Conservation (phyloP, 2,888 invertebrate species). For the Lepeophtheirus nordmannii region DNA sequence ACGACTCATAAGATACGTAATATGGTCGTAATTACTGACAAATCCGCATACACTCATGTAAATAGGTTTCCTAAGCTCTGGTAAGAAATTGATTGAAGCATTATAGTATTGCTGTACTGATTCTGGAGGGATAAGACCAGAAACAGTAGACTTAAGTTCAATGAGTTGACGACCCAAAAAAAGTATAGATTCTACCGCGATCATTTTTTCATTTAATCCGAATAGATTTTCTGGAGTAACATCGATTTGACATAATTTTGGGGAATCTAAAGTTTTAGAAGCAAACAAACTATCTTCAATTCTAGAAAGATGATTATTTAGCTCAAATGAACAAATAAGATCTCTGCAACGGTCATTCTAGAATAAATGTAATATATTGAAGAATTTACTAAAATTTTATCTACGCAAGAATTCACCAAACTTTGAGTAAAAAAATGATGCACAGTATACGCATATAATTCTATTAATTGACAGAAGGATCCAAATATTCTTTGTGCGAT, state of each 20-base stretch:
- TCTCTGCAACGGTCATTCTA: background rate
- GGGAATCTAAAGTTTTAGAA: slow-evolving; percentile 18
- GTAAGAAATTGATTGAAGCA: background rate
- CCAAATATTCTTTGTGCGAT: slow-evolving; percentile 80
- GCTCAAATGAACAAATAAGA: background rate
- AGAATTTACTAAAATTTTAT: background rate
- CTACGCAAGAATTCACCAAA: background rate
- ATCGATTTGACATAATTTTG: background rate
- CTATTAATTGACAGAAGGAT: slow-evolving; percentile 78
- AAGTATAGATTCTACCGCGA: slow-evolving; percentile 80
- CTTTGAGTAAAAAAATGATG: slow-evolving; percentile 61
- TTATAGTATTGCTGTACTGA: background rate
- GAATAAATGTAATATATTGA: background rate
- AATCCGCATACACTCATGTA: slow-evolving; percentile 71
- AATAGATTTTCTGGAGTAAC: slow-evolving; percentile 53
- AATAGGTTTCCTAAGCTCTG: slow-evolving; percentile 62
- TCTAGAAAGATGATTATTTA: background rate
- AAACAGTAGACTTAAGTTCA: slow-evolving; percentile 46
- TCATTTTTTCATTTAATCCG: slow-evolving; percentile 68
- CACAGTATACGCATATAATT: slow-evolving; percentile 78
- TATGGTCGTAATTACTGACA: slow-evolving; percentile 56
- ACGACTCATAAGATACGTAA: slow-evolving; percentile 62
- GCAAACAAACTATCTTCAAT: background rate
- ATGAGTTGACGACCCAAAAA: slow-evolving; percentile 77
- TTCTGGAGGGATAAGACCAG: background rate